These are phyloP conservation scores for Salarias fasciatus DNA, from an alignment of 2,797 vertebrate genomes.

Conservation along the genomic window DNA sequence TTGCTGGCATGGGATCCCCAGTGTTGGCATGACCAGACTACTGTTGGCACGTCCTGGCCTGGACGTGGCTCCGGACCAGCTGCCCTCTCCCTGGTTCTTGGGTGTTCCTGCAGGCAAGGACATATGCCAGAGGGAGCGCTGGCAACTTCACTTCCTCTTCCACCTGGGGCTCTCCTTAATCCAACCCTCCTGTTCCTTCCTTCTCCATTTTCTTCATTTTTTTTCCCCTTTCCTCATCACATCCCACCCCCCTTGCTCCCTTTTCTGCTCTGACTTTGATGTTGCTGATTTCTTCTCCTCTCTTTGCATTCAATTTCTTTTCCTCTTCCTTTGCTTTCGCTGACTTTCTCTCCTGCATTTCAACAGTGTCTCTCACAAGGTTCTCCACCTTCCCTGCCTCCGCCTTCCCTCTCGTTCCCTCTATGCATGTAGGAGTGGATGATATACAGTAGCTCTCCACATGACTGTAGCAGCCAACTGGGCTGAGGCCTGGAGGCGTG, in stretches of 20 bases:
- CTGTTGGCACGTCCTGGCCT: constrained; percentile 55
- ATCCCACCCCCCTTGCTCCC: constrained; percentile 2
- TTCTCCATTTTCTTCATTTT: constrained; percentile 47
- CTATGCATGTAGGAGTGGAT: constrained; percentile 46
- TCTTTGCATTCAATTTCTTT: not conserved
- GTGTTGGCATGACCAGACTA: constrained; percentile 50
- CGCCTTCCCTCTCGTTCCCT: constrained; percentile 21
- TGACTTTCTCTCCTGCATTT: constrained; percentile 18
- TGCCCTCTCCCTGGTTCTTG: constrained; percentile 83
- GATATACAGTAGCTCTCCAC: constrained; percentile 48
- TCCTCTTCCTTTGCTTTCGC: not conserved
- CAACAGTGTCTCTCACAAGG: constrained; percentile 1
- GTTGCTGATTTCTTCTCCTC: not conserved
- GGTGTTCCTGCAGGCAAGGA: constrained; percentile 77
- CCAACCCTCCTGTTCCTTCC: constrained; percentile 73
- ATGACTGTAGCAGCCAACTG: constrained; percentile 67
- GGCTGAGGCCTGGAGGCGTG: constrained; percentile 65
- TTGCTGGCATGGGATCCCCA: constrained; percentile 60
- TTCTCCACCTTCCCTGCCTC: not conserved
- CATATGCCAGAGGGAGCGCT: constrained; percentile 89
- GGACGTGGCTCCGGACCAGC: constrained; percentile 80
- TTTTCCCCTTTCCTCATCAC: constrained; percentile 11
- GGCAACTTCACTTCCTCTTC: constrained; percentile 86
- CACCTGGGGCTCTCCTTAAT: constrained; percentile 74
- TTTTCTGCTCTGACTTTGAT: not conserved